Percentiles rank a stretch among this genome's conserved stretches.
These are phyloP conservation scores for Drosophila differens DNA, from an alignment of 2,888 invertebrate species.

Conservation along the genomic window DNA sequence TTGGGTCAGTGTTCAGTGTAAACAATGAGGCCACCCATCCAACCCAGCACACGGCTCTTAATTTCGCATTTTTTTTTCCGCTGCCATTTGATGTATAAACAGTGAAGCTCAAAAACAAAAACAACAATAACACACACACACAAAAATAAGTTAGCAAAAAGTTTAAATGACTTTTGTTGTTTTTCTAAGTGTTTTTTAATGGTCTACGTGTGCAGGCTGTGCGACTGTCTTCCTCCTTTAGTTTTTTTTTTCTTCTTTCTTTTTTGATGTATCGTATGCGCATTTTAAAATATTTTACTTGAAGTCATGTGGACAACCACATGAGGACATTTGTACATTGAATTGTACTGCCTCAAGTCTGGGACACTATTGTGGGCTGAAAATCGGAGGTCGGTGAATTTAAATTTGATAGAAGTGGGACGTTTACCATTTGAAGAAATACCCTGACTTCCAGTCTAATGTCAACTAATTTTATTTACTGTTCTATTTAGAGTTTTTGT, in stretches of 20 bases:
- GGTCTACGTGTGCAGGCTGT: slow-evolving; percentile 72
- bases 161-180: slow-evolving; percentile 82
- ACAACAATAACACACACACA: slow-evolving; percentile 1
- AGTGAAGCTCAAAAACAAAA: slow-evolving; percentile 32
- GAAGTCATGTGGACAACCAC: slow-evolving; percentile 21
- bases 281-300: slow-evolving; percentile 54
- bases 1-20: slow-evolving; percentile 86
- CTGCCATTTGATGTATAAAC: slow-evolving; percentile 49
- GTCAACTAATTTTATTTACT: neutral
- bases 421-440: neutral
- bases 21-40: slow-evolving; percentile 65
- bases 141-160: slow-evolving; percentile 68
- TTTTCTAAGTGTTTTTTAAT: slow-evolving; percentile 81
- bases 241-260: neutral
- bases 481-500: neutral
- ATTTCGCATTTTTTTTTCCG: slow-evolving; percentile 68
- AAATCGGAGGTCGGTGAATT: neutral
- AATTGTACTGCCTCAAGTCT: neutral
- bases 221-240: slow-evolving; percentile 16
- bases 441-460: neutral
- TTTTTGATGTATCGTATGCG: slow-evolving; percentile 52
- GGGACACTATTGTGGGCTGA: neutral
- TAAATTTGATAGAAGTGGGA: neutral
- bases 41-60: slow-evolving; percentile 69
- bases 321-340: slow-evolving; percentile 8